These are phyloP conservation scores for Astreopora myriophthalma DNA, from an alignment of 64 coral and sea anemone species.

Conservation along the genomic window DNA sequence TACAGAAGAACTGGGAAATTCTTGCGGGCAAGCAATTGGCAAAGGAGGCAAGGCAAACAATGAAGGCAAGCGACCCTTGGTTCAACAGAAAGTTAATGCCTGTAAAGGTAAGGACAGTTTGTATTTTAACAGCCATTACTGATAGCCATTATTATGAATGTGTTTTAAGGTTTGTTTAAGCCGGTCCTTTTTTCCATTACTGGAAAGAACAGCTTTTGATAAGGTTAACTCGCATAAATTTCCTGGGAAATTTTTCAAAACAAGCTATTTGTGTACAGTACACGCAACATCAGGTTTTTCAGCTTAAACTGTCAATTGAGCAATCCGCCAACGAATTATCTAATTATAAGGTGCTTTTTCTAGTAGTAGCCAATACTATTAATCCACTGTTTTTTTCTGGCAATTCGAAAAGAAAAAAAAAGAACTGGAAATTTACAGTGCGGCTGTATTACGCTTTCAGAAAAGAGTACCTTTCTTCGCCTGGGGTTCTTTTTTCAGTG, in stretches of 20 bases:
- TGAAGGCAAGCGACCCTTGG: constrained; percentile 16
- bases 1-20: constrained; percentile 31
- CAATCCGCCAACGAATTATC: neutral
- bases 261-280: neutral
- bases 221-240: neutral
- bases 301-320: neutral
- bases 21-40: constrained; percentile 31
- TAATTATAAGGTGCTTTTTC: neutral
- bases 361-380: neutral
- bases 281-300: neutral
- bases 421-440: neutral
- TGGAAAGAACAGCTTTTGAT: neutral
- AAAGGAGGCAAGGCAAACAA: neutral
- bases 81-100: constrained; percentile 27
- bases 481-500: neutral
- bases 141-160: neutral
- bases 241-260: neutral
- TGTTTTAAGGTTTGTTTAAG: neutral
- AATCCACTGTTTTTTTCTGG: neutral
- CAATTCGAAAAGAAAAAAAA: neutral
- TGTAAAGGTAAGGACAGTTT: constrained; percentile 31
- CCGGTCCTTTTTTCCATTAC: neutral
- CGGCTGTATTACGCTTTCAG: neutral
- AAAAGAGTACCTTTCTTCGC: neutral
- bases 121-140: neutral